phyloP scores from a whole-genome alignment of 1,140 invertebrate species.

The Cherax quadricarinatus region DNA sequence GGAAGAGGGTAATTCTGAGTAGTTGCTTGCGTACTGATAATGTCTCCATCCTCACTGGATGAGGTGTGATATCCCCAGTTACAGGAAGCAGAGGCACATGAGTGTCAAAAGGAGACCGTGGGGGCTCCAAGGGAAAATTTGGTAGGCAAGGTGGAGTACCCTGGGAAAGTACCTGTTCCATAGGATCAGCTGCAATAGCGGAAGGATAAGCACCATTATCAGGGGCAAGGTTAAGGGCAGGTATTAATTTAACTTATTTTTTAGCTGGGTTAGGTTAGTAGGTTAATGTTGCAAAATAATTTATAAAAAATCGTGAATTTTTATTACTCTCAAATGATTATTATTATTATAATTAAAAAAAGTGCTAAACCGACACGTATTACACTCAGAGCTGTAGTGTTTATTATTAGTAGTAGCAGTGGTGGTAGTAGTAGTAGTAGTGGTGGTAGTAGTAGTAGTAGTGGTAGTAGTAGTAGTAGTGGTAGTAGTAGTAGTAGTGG shows the following conservation, averaged over 20 bases:
- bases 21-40: too few relatives aligned
- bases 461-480: not conserved
- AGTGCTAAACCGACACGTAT: not conserved
- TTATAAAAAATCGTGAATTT: not conserved
- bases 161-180: too few relatives aligned
- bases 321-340: not conserved
- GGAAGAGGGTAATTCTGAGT: too few relatives aligned
- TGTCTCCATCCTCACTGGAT: too few relatives aligned
- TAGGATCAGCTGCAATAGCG: too few relatives aligned
- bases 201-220: not conserved
- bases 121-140: too few relatives aligned
- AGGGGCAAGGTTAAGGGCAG: not conserved
- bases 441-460: not conserved
- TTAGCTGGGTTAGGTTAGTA: too few relatives aligned
- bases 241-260: not conserved
- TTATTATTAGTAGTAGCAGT: not conserved
- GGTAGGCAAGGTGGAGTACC: too few relatives aligned
- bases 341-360: too few relatives aligned
- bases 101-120: too few relatives aligned
- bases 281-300: not conserved
- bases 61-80: too few relatives aligned
- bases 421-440: not conserved
- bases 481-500: not conserved
- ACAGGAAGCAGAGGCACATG: too few relatives aligned
- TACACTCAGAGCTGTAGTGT: not conserved